These are phyloP conservation scores for Eriocheir sinensis DNA, from an alignment of 1,140 invertebrate genomes.

Conservation along the genomic window DNA sequence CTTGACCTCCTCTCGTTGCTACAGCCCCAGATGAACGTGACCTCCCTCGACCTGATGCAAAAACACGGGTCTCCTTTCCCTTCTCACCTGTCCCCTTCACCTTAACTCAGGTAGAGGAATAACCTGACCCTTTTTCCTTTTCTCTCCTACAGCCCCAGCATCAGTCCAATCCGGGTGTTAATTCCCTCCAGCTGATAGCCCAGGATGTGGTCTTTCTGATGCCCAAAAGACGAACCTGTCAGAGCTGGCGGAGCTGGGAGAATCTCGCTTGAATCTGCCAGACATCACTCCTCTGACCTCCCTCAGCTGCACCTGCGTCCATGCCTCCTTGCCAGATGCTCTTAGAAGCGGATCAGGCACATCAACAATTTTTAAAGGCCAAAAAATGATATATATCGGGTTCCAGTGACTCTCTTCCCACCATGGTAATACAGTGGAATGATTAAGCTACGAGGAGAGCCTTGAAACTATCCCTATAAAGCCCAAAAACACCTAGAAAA, in stretches of 20 bases:
- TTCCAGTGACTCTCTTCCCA: too few relatives aligned
- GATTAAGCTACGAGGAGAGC: too few relatives aligned
- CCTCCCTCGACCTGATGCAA: too few relatives aligned
- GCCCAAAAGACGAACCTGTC: constrained; percentile 72
- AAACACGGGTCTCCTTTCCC: too few relatives aligned
- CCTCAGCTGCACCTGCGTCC: constrained; percentile 73
- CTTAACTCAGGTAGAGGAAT: neutral
- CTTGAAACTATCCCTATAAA: too few relatives aligned
- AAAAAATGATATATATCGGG: neutral
- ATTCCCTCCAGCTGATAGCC: neutral
- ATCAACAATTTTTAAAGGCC: too few relatives aligned
- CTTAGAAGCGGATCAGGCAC: too few relatives aligned
- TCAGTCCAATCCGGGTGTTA: neutral
- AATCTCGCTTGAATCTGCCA: constrained; percentile 79
- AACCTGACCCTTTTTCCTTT: neutral
- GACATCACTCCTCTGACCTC: constrained; percentile 71
- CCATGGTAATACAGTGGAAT: too few relatives aligned
- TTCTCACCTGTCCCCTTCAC: too few relatives aligned
- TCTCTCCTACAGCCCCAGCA: neutral
- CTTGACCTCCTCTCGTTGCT: neutral
- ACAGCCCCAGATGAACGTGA: too few relatives aligned
- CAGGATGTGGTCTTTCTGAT: neutral
- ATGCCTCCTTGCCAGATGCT: constrained; percentile 50
- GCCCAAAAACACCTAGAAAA: too few relatives aligned
- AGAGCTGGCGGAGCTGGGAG: constrained; percentile 78